phyloP scores from a whole-genome alignment of 2,113 vertebrate genomes.

The Motacilla tschutschensis region DNA sequence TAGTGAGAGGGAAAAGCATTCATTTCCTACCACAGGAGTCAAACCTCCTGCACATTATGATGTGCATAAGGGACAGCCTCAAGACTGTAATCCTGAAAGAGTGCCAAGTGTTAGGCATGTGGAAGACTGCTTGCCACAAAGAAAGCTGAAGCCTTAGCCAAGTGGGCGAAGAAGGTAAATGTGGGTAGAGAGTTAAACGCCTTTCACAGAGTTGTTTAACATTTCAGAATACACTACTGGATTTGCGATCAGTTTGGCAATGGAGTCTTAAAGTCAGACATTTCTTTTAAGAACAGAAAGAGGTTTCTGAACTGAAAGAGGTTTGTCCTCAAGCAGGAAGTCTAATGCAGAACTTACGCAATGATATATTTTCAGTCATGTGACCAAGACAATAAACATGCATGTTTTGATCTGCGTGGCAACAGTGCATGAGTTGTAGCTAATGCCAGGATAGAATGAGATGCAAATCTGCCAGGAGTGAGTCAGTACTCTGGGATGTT shows the following conservation, averaged over 20 bases:
- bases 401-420: conserved; percentile 70
- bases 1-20: conserved; percentile 19
- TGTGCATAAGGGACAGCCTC: accelerated
- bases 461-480: conserved; percentile 66
- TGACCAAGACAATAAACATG: conserved; percentile 72
- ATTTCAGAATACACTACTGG: conserved; percentile 48
- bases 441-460: conserved; percentile 53
- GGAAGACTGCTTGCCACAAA: conserved; percentile 2
- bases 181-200: conserved; percentile 16
- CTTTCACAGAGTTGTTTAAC: conserved; percentile 44
- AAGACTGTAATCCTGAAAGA: not conserved
- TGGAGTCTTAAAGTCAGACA: conserved; percentile 11
- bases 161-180: not conserved
- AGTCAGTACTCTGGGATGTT: conserved; percentile 53
- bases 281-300: conserved; percentile 68
- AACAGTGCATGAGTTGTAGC: conserved; percentile 18
- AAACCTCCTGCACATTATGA: not conserved
- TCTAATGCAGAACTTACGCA: conserved; percentile 27
- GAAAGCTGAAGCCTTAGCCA: not conserved
- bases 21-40: conserved; percentile 31
- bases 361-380: conserved; percentile 63
- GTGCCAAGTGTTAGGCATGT: not conserved
- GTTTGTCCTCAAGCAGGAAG: conserved; percentile 71
- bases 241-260: conserved; percentile 60
- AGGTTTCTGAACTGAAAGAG: conserved; percentile 70